phyloP scores from a whole-genome alignment of 37 sponge, comb jelly and placozoan species.

The Theonella swinhoei region DNA sequence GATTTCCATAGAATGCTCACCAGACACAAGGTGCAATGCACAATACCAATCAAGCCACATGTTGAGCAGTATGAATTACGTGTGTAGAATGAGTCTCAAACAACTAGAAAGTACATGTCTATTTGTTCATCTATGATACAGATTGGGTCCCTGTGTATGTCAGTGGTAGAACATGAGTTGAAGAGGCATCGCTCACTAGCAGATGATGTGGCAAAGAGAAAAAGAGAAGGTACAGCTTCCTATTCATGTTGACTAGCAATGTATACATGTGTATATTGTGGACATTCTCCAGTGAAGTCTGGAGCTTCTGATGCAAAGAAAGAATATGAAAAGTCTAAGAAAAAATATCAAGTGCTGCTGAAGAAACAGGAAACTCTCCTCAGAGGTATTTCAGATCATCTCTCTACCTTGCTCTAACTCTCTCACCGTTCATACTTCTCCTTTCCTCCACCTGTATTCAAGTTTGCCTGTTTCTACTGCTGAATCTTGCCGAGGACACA shows the following conservation, averaged over 20 bases:
- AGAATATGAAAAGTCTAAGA: conserved; percentile 82
- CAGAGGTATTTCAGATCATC: conserved; percentile 53
- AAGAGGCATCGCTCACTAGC: conserved; percentile 66
- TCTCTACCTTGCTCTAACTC: background rate
- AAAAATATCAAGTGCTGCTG: conserved; percentile 70
- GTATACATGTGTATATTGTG: no score
- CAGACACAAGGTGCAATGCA: conserved; percentile 75
- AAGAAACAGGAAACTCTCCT: conserved; percentile 94
- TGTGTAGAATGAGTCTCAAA: no score
- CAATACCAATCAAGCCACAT: background rate
- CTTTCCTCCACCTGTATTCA: background rate
- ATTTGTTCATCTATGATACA: no score
- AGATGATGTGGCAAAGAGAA: conserved; percentile 74
- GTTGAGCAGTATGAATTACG: no score
- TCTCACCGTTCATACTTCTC: no score
- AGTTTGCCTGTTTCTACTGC: conserved; percentile 87
- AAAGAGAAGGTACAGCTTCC: conserved; percentile 61
- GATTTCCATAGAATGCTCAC: conserved; percentile 82
- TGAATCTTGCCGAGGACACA: conserved; percentile 89
- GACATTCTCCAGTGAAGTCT: conserved; percentile 3
- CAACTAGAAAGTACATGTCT: no score
- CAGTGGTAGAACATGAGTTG: conserved; percentile 85
- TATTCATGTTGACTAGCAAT: no score
- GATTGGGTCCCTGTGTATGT: conserved; percentile 89
- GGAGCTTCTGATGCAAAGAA: conserved; percentile 39